Conservation (phyloP, 2,888 invertebrate species). For the Ametastegia equiseti region DNA sequence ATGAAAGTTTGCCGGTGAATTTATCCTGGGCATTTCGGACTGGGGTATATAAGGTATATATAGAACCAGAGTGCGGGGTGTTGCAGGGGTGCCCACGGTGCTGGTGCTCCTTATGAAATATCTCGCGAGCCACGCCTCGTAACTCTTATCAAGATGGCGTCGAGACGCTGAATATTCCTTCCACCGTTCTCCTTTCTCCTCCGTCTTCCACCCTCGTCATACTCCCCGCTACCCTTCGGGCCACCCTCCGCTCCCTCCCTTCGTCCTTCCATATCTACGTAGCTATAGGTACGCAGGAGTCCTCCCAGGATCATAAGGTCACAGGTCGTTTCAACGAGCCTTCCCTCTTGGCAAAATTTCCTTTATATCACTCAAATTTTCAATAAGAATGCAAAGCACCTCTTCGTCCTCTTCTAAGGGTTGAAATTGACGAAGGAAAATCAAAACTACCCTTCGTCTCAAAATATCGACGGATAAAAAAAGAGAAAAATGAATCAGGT, state of each 20-base stretch:
- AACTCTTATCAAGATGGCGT: constrained; percentile 65
- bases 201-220: constrained; percentile 17
- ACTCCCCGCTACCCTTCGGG: not conserved
- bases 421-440: no score
- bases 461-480: not conserved
- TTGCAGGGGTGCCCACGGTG: constrained; percentile 1
- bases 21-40: constrained; percentile 55
- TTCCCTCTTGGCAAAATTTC: no score
- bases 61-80: not conserved
- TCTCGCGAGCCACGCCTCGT: constrained; percentile 66
- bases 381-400: no score
- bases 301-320: not conserved
- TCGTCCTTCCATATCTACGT: not conserved
- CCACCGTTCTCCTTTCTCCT: constrained; percentile 35
- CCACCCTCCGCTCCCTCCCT: constrained; percentile 1
- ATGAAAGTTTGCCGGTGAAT: constrained; percentile 55
- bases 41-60: no score
- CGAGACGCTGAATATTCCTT: constrained; percentile 59
- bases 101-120: constrained; percentile 65
- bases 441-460: not conserved
- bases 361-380: no score
- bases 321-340: not conserved
- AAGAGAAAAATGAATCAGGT: not conserved
- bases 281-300: not conserved
- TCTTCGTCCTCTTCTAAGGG: no score